A percentile compares a stretch with the other conserved stretches of the same genome.
phyloP scores from a whole-genome alignment of 2,113 vertebrate genomes.

The Oreochromis aureus region DNA sequence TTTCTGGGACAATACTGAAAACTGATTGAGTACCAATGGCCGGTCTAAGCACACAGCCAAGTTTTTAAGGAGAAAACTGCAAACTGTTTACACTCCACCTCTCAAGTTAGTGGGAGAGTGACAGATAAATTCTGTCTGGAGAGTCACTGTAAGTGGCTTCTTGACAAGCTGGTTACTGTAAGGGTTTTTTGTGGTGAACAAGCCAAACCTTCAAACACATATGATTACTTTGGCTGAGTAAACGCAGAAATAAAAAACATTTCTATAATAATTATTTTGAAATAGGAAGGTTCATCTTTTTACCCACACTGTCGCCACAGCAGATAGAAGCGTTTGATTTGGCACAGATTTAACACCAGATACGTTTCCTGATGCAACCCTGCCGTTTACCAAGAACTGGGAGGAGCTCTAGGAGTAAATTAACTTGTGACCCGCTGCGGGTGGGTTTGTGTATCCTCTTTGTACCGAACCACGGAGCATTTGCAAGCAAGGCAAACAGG shows the following conservation, averaged over 20 bases:
- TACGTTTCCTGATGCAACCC: not conserved
- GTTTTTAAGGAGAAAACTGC: not conserved
- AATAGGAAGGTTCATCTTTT: not conserved
- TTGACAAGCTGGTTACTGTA: not conserved
- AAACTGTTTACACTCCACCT: not conserved
- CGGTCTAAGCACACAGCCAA: not conserved
- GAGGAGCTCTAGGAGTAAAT: not conserved
- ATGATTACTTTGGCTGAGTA: not conserved
- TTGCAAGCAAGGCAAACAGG: not conserved
- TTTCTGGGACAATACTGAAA: not conserved
- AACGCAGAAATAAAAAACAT: not conserved
- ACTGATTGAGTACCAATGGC: not conserved
- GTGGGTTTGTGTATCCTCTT: not conserved
- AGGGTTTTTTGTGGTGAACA: not conserved
- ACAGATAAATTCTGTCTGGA: not conserved
- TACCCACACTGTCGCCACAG: not conserved
- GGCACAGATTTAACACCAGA: not conserved
- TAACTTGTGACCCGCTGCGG: rapidly evolving
- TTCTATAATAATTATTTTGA: not conserved
- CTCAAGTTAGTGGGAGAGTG: not conserved
- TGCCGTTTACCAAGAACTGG: not conserved
- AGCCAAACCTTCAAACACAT: not conserved
- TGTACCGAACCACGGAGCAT: not conserved
- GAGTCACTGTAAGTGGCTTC: not conserved
- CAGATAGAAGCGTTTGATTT: not conserved